Evolutionary conservation across 2,888 invertebrate species (phyloP).

Genomic region (Anarsia innoxiella): DNA sequence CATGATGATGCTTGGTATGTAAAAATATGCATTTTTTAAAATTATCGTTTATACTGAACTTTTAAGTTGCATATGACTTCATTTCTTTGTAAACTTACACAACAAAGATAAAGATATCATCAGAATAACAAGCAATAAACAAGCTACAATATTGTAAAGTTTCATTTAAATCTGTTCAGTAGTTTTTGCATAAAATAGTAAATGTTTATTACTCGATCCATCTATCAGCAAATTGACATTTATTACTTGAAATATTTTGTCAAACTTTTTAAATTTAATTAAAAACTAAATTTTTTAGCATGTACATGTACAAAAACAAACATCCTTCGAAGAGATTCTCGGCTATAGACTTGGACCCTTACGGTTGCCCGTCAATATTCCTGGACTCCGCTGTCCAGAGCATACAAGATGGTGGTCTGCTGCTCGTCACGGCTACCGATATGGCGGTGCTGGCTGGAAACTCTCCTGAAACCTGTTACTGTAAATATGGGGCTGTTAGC

Average conservation of each 20-base stretch:
- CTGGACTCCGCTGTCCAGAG: conserved; percentile 92
- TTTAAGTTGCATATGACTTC: too few relatives aligned
- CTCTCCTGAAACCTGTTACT: conserved; percentile 93
- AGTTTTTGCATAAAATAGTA: too few relatives aligned
- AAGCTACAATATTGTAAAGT: too few relatives aligned
- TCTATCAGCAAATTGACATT: too few relatives aligned
- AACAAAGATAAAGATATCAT: too few relatives aligned
- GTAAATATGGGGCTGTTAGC: conserved; percentile 95
- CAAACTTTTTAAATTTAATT: not conserved
- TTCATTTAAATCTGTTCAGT: too few relatives aligned
- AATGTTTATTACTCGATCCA: too few relatives aligned
- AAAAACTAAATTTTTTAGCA: conserved; percentile 65
- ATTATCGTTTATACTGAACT: too few relatives aligned
- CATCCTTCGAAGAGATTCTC: conserved; percentile 82
- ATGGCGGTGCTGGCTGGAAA: conserved; percentile 98
- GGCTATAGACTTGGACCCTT: conserved; percentile 97
- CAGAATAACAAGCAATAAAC: too few relatives aligned
- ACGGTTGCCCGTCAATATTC: conserved; percentile 95
- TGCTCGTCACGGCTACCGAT: conserved; percentile 97
- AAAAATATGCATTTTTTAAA: too few relatives aligned
- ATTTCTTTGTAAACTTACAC: too few relatives aligned
- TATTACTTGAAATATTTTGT: too few relatives aligned
- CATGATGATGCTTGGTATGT: conserved; percentile 91
- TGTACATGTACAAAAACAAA: conserved; percentile 89
- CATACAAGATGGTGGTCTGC: conserved; percentile 86